Conservation (phyloP, 2,797 vertebrate species). For the Sternarchorhynchus goeldii region DNA sequence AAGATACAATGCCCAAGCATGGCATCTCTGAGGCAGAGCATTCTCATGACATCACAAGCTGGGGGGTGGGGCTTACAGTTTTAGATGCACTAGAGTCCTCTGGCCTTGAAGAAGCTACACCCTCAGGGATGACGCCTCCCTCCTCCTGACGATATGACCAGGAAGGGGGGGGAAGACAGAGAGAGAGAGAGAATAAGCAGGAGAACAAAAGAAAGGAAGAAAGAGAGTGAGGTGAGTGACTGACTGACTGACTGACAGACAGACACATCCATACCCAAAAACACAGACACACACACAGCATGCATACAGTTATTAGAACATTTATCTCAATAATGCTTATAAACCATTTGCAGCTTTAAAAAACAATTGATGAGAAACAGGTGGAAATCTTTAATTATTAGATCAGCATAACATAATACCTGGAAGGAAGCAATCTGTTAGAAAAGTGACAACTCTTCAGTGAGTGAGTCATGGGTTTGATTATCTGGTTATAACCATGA, state of each 20-base stretch:
- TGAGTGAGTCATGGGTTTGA: no score
- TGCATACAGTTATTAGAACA: neutral
- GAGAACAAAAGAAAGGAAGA: neutral
- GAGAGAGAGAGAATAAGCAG: no score
- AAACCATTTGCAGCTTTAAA: no score
- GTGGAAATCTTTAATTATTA: no score
- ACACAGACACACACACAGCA: conserved; percentile 8
- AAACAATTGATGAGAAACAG: no score
- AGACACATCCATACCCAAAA: neutral
- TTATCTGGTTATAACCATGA: no score
- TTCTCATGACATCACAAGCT: no score
- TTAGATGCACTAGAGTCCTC: conserved; percentile 76
- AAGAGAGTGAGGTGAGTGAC: conserved; percentile 13
- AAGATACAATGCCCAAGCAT: neutral
- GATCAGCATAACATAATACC: no score
- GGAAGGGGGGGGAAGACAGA: conserved; percentile 37
- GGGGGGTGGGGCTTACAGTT: conserved; percentile 74
- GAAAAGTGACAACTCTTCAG: no score
- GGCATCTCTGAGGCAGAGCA: neutral
- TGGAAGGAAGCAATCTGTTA: no score
- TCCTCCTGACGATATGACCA: conserved; percentile 76
- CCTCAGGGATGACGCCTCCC: conserved; percentile 71
- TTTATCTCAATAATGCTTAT: no score
- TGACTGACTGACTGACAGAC: neutral
- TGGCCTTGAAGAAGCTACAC: conserved; percentile 48